Evolutionary conservation across 2,888 invertebrate genomes (phyloP), one percentile per base, ranked within the genome.

Genomic region (Dichetophora obliterata): DNA sequence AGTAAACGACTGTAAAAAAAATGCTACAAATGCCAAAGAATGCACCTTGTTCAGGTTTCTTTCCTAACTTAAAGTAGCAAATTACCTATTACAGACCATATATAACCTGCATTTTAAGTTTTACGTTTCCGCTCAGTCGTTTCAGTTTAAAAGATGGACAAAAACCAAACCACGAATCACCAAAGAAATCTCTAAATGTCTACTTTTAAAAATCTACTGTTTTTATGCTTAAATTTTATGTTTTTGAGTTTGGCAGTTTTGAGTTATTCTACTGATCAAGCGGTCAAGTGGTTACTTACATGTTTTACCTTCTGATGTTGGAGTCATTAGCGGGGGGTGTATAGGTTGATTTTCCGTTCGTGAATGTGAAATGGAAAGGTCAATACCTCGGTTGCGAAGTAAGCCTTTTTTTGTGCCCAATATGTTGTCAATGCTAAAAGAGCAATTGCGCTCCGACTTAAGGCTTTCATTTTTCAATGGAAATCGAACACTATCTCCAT

Each of bases 361-460:
- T 31, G 11, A 3, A 8, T 59, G 48, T 6, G 37, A 43, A 1
- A 43, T 9, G 31, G 72, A 50, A 8, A 19, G 24, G 19, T 65
- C 43, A 71, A 59, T 68, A 37, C 50, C 34, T 9, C 63, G 54
- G n/a, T 14, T 54, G 50, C 31, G 11, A 4, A 71, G 19, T 59
- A 48, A 34, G 75, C n/a, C 77, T 80, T 54, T 77, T 79, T 37
- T 81, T 78, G 52, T 83, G 80, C 84, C 84, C 61, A 86, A 82
- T 73, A 86, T 85, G 75, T 83, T 85, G 50, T 86, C 85, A 65
- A 86, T 86, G 69, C 84, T 85, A 73, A 86, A 86, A 19, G 83
- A 82, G 78, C 82, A 83, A 59, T 80, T 66, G 8, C 75, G 72
- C 22, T 57, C 69, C 24, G 61, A 19, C 50, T 75, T 76, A 19